Evolutionary conservation across 2,113 vertebrate species (phyloP).

Genomic region (Malurus cyaneus): DNA sequence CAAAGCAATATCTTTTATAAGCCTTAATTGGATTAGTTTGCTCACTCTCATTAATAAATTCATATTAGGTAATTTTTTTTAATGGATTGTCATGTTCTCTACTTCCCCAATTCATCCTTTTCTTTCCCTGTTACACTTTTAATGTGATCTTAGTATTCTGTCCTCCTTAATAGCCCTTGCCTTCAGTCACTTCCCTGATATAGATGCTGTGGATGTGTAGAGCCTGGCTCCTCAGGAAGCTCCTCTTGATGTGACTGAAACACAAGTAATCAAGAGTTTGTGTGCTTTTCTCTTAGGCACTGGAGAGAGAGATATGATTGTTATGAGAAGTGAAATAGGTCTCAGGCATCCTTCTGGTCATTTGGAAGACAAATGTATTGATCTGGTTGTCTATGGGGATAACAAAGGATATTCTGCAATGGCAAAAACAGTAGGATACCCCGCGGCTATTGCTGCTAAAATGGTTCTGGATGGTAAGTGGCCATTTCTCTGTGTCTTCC

Average conservation of each 20-base stretch:
- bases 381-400: constrained; percentile 92
- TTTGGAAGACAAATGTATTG: constrained; percentile 87
- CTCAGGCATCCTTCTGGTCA: constrained; percentile 91
- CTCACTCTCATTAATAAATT: neutral
- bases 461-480: constrained; percentile 94
- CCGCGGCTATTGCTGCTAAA: constrained; percentile 88
- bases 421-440: constrained; percentile 96
- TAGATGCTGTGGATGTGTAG: neutral
- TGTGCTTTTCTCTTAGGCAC: constrained; percentile 73
- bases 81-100: neutral
- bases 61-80: neutral
- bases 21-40: neutral
- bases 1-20: neutral
- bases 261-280: neutral
- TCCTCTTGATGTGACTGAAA: neutral
- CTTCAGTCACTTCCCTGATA: neutral
- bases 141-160: neutral
- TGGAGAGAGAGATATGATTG: constrained; percentile 90
- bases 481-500: neutral
- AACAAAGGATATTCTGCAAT: constrained; percentile 90
- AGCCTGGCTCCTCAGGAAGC: neutral
- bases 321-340: constrained; percentile 90
- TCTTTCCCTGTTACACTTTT: neutral
- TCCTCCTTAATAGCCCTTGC: neutral
- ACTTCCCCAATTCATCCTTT: neutral